Evolutionary conservation across 2,888 invertebrate genomes (phyloP).

Genomic region (Meliscaeva auricollis): DNA sequence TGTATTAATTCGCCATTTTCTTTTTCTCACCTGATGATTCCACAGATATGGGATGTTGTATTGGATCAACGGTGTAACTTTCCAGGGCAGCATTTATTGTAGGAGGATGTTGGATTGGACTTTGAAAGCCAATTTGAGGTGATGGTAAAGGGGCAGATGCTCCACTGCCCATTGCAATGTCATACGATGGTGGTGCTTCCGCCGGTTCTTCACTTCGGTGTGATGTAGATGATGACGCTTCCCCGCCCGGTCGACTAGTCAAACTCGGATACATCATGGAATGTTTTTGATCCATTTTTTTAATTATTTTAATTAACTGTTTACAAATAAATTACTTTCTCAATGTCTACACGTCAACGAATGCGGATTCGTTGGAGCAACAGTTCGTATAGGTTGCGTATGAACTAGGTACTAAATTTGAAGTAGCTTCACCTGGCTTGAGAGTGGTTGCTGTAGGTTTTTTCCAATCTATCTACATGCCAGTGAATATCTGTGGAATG

Average conservation of each 20-base stretch:
- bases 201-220: slow-evolving; percentile 76
- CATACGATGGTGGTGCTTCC: slow-evolving; percentile 82
- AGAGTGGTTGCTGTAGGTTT: slow-evolving; percentile 27
- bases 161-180: slow-evolving; percentile 78
- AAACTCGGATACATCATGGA: slow-evolving; percentile 83
- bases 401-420: slow-evolving; percentile 41
- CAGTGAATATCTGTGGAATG: slow-evolving; percentile 47
- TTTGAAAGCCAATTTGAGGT: slow-evolving; percentile 23
- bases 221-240: slow-evolving; percentile 72
- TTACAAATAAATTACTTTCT: neutral
- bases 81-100: slow-evolving; percentile 19
- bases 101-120: slow-evolving; percentile 20
- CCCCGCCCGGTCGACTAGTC: slow-evolving; percentile 42
- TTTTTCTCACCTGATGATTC: slow-evolving; percentile 77
- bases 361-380: slow-evolving; percentile 13
- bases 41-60: slow-evolving; percentile 68
- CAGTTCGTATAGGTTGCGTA: slow-evolving; percentile 38
- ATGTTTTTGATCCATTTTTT: slow-evolving; percentile 81
- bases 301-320: slow-evolving; percentile 10
- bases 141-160: slow-evolving; percentile 35
- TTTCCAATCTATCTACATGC: slow-evolving; percentile 11
- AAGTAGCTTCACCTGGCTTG: slow-evolving; percentile 22
- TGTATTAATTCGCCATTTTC: slow-evolving; percentile 36
- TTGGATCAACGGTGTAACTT: slow-evolving; percentile 50
- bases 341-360: neutral